Evolutionary conservation across 2,113 vertebrate genomes (phyloP).

Genomic region (Dinomys branickii): DNA sequence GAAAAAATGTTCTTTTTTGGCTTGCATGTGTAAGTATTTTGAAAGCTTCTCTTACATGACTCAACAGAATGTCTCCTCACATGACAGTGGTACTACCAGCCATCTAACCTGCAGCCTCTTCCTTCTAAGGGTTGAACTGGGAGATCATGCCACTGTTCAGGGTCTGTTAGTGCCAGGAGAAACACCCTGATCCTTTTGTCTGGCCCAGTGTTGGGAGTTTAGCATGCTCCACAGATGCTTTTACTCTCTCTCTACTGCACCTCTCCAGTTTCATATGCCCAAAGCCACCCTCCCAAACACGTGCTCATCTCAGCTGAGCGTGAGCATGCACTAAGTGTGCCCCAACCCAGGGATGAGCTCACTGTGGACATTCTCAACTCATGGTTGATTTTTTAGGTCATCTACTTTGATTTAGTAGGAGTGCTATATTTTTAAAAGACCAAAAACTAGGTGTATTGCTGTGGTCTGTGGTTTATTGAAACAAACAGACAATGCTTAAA

Average conservation of each 20-base stretch:
- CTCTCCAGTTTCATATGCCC: accelerated
- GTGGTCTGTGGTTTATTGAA: too few relatives aligned
- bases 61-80: background rate
- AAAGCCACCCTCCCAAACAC: accelerated
- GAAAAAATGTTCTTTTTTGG: background rate
- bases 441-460: background rate
- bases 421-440: background rate
- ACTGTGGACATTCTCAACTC: background rate
- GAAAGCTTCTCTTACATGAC: too few relatives aligned
- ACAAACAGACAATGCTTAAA: too few relatives aligned
- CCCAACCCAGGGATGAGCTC: background rate
- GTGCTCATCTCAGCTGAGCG: background rate
- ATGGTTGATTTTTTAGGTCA: background rate
- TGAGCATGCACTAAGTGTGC: background rate
- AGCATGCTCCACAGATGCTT: background rate
- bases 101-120: background rate
- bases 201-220: background rate
- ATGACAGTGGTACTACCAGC: background rate
- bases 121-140: background rate
- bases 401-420: background rate
- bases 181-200: background rate
- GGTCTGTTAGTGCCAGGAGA: background rate
- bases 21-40: too few relatives aligned
- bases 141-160: background rate
- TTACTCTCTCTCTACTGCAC: background rate